Base-by-base conservation (phyloP, 1,140 invertebrate genomes). In the Bombus pyrosoma region DNA sequence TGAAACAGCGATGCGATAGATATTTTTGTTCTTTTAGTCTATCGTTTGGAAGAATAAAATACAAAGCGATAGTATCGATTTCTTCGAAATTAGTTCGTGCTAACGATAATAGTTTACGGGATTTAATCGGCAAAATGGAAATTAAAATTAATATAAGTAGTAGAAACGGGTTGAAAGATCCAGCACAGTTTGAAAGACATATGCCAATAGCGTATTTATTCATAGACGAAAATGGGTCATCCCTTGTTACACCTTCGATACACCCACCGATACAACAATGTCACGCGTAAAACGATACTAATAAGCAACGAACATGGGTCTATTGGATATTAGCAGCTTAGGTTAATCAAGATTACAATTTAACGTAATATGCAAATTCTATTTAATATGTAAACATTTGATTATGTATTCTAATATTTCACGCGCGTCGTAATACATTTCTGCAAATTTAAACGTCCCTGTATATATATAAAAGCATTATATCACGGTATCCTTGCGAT, bases 171-270 rank as follows among this genome's bases (percentile, higher is more conserved):
- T 43, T n/a, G 28, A 78, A 78, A 32, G 41, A 41, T 78, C 4
- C 18, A n/a, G 37, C 13, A 18, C 57, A 28, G 34, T 62, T 62
- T 32, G 15, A 41, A 41, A 64, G 57, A 18, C 37, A 3, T 57
- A 37, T 32, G 59, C 28, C 75, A 32, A 43, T n/a, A 32, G 39
- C 59, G 9, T n/a, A 41, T 64, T 78, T 64, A 78, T 78, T 78
- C 64, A 78, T 78, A 43, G 59, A 22, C n/a, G 10, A 32, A 78
- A 64, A 64, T 64, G 59, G 59, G 75, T 78, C 75, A 78, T 6
- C 39, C 75, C 41, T 41, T 64, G 32, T 32, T 43, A 25, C 75
- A 78, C 2, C 25, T 64, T 64, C 59, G 34, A 37, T 37, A 37
- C 34, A 37, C 34, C 34, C 34, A 37, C 34, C 39, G n/a, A 78